These are phyloP conservation scores for Salmo trutta DNA, from an alignment of 2,797 vertebrate species.

Conservation along the genomic window DNA sequence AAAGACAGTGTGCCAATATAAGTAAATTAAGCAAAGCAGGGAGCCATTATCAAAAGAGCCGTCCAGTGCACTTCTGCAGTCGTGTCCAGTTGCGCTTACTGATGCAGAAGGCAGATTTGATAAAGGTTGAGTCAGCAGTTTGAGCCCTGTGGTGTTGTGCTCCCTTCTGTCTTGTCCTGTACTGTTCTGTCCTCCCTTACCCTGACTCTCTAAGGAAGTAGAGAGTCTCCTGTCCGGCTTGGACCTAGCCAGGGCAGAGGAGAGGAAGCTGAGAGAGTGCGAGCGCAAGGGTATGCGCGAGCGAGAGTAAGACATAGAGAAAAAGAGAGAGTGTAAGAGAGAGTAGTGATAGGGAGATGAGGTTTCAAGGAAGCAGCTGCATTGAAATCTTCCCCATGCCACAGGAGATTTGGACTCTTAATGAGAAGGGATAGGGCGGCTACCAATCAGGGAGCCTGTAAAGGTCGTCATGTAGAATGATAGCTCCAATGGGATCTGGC, in stretches of 20 bases:
- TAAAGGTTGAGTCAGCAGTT: slow-evolving; percentile 60
- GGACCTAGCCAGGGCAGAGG: slow-evolving; percentile 33
- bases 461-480: slow-evolving; percentile 56
- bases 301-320: too few species aligned
- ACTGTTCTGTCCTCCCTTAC: slow-evolving; percentile 45
- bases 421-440: slow-evolving; percentile 21
- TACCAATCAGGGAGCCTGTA: slow-evolving; percentile 38
- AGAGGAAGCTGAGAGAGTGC: slow-evolving; percentile 16
- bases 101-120: slow-evolving; percentile 66
- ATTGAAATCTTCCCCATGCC: slow-evolving; percentile 35
- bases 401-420: slow-evolving; percentile 34
- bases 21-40: slow-evolving; percentile 38
- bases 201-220: slow-evolving; percentile 65
- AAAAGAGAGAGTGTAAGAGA: neutral
- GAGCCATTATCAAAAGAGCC: slow-evolving; percentile 54
- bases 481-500: slow-evolving; percentile 62
- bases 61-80: slow-evolving; percentile 48
- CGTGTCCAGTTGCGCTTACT: slow-evolving; percentile 66
- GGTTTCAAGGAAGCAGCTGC: slow-evolving; percentile 29
- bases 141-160: neutral
- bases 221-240: slow-evolving; percentile 19
- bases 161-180: slow-evolving; percentile 10
- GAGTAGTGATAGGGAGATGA: slow-evolving; percentile 24
- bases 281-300: too few species aligned
- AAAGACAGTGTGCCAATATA: slow-evolving; percentile 33